phyloP scores from a whole-genome alignment of 2,888 invertebrate species.

The Scaptomyza caliginosa region DNA sequence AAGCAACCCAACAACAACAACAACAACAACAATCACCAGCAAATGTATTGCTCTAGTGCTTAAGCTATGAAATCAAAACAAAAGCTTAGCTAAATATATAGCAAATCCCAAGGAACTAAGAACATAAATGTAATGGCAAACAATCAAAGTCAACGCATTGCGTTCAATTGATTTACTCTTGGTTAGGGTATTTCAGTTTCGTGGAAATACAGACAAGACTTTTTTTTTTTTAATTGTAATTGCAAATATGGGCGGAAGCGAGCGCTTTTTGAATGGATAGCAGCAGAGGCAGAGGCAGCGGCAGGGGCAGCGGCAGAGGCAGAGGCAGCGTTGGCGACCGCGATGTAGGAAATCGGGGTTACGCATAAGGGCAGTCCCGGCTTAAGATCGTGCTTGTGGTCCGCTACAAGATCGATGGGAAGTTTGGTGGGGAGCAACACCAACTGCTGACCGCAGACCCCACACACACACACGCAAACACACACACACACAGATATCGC shows the following conservation, averaged over 20 bases:
- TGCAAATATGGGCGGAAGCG: conserved; percentile 73
- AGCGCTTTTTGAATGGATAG: conserved; percentile 60
- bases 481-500: conserved; percentile 12
- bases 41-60: conserved; percentile 21
- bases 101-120: not conserved
- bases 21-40: conserved; percentile 7
- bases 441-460: conserved; percentile 35
- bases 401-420: not conserved
- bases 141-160: not conserved
- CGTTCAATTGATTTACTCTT: not conserved
- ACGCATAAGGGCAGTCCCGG: conserved; percentile 56
- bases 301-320: too few species aligned
- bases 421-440: not conserved
- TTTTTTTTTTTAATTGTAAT: conserved; percentile 59
- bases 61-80: not conserved
- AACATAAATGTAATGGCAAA: not conserved
- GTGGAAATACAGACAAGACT: not conserved
- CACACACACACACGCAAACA: conserved; percentile 25
- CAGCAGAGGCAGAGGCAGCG: too few species aligned
- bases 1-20: conserved; percentile 9
- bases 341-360: conserved; percentile 63
- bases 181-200: conserved; percentile 22
- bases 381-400: conserved; percentile 16
- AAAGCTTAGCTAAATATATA: not conserved
- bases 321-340: conserved; percentile 5